A percentile compares a stretch with the other conserved stretches of the same genome.
phyloP scores from a whole-genome alignment of 2,113 vertebrate genomes.

The Heterotilapia buettikoferi region DNA sequence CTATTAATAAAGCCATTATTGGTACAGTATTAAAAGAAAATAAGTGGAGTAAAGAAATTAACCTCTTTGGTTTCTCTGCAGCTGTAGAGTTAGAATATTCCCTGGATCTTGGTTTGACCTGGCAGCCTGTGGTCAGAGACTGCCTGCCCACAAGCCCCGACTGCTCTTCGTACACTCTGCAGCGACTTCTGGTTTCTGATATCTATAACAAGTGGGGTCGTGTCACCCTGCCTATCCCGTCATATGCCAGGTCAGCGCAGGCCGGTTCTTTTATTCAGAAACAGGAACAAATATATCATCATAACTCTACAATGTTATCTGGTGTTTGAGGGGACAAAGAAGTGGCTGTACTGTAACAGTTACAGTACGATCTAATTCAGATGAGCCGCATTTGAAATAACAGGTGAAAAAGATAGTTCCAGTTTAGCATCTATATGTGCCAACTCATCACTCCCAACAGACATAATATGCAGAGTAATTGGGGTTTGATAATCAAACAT shows the following conservation, averaged over 20 bases:
- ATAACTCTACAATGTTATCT: neutral
- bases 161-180: slow-evolving; percentile 88
- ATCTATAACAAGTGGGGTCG: slow-evolving; percentile 97
- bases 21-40: neutral
- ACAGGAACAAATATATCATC: neutral
- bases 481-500: neutral
- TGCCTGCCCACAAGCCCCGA: slow-evolving; percentile 92
- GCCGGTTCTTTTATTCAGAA: neutral
- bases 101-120: slow-evolving; percentile 87
- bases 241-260: slow-evolving; percentile 83
- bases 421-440: neutral
- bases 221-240: slow-evolving; percentile 86
- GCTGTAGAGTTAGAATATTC: slow-evolving; percentile 95
- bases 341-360: neutral
- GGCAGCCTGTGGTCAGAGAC: slow-evolving; percentile 87
- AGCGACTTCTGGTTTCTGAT: slow-evolving; percentile 89
- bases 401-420: neutral
- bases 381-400: neutral
- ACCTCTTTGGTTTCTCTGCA: slow-evolving; percentile 39
- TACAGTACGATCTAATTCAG: neutral
- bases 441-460: neutral
- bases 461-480: neutral
- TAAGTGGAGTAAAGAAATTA: neutral
- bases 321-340: neutral
- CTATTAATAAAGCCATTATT: neutral